phyloP scores from a whole-genome alignment of 2,797 vertebrate species.

The Florisuga fusca region DNA sequence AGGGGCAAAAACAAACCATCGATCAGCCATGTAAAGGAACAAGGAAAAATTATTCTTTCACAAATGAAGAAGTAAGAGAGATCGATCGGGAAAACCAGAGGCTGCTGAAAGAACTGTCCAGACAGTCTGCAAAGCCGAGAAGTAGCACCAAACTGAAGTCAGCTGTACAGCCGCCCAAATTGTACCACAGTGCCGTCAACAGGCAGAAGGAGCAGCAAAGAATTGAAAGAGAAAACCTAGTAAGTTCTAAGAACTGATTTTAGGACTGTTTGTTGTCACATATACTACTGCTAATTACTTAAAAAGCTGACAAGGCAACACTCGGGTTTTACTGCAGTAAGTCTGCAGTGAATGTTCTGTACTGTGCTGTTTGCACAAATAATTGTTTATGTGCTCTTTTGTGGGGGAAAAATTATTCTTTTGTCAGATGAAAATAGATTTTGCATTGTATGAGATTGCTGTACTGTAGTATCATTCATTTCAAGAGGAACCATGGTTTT shows the following conservation, averaged over 20 bases:
- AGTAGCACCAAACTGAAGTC: slow-evolving; percentile 66
- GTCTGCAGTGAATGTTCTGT: background rate
- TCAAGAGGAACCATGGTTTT: background rate
- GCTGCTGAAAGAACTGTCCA: slow-evolving; percentile 87
- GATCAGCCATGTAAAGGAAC: slow-evolving; percentile 70
- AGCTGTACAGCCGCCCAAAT: slow-evolving; percentile 27
- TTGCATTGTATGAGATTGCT: background rate
- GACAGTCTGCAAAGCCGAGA: slow-evolving; percentile 77
- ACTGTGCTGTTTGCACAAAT: background rate
- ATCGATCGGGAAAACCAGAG: slow-evolving; percentile 95
- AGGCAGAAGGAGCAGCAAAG: slow-evolving; percentile 90
- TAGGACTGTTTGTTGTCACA: background rate
- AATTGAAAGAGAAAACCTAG: slow-evolving; percentile 93
- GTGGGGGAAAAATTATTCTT: fast-evolving
- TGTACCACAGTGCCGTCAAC: slow-evolving; percentile 89
- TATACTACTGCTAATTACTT: background rate
- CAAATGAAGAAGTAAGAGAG: slow-evolving; percentile 85
- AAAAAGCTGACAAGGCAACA: background rate
- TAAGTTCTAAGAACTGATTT: slow-evolving; percentile 75
- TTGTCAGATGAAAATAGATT: background rate
- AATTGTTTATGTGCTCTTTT: background rate
- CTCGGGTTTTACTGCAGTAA: background rate
- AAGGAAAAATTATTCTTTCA: slow-evolving; percentile 93
- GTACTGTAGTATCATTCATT: background rate
- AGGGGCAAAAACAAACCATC: slow-evolving; percentile 71